phyloP scores from a whole-genome alignment of 2,888 invertebrate species.

The Rotaria macrura region DNA sequence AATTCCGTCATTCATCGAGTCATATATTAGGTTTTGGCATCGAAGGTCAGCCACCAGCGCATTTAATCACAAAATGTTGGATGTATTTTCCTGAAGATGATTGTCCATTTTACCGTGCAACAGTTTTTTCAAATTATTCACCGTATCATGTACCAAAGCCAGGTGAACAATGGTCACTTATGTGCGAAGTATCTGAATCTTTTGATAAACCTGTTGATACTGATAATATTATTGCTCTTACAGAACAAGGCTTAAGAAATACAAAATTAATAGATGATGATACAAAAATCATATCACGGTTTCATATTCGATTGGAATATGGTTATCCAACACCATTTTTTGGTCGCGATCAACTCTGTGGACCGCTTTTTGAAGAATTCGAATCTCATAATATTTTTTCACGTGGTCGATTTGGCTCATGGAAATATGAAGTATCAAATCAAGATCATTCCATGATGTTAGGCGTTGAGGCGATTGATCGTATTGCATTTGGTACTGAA shows the following conservation, averaged over 20 bases:
- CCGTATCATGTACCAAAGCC: constrained; percentile 27
- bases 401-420: constrained; percentile 43
- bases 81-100: constrained; percentile 25
- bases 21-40: constrained; percentile 26
- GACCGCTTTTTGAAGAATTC: constrained; percentile 22
- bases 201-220: neutral
- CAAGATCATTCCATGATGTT: constrained; percentile 37
- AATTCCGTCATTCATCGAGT: constrained; percentile 18
- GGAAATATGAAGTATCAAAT: constrained; percentile 41
- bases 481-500: constrained; percentile 24
- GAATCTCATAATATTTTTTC: constrained; percentile 38
- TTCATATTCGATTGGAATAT: constrained; percentile 24
- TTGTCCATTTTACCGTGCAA: constrained; percentile 26
- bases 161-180: constrained; percentile 29
- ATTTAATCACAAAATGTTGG: constrained; percentile 28
- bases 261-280: constrained; percentile 24
- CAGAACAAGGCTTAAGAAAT: constrained; percentile 24
- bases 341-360: constrained; percentile 8
- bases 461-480: constrained; percentile 26
- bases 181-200: constrained; percentile 26
- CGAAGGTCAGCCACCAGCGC: constrained; percentile 19
- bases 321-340: constrained; percentile 29
- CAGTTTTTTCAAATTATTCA: constrained; percentile 28
- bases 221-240: neutral
- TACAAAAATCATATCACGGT: neutral